These are phyloP conservation scores for Dallia pectoralis DNA, from an alignment of 2,797 vertebrate species.

Conservation along the genomic window DNA sequence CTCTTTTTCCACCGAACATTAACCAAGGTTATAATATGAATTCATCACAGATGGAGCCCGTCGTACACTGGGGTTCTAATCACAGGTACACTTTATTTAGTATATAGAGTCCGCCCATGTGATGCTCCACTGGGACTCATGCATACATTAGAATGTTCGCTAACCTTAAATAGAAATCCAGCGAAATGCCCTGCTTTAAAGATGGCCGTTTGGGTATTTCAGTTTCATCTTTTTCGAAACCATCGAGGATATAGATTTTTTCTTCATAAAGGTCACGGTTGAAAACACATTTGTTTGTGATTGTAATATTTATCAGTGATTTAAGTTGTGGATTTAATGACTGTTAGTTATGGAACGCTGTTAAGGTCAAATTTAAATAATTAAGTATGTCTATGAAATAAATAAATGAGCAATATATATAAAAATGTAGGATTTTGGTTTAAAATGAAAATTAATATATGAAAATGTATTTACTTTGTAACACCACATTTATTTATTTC, in stretches of 20 bases:
- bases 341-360: too few relatives aligned
- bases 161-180: not conserved
- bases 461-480: too few relatives aligned
- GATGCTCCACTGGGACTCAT: constrained; percentile 1
- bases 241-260: not conserved
- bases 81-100: not conserved
- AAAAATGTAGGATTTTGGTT: too few relatives aligned
- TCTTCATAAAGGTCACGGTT: not conserved
- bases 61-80: not conserved
- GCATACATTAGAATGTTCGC: not conserved
- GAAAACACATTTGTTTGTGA: not conserved
- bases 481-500: too few relatives aligned
- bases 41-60: not conserved
- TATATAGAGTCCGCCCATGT: not conserved
- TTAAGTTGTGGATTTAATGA: not conserved
- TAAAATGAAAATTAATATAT: too few relatives aligned
- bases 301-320: not conserved
- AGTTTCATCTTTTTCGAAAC: not conserved
- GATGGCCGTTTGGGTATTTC: not conserved
- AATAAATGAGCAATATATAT: too few relatives aligned
- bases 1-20: not conserved
- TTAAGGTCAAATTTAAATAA: too few relatives aligned
- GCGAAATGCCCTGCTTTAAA: not conserved
- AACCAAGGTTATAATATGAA: not conserved
- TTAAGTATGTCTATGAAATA: too few relatives aligned